Evolutionary conservation across 1,140 invertebrate species (phyloP).

Genomic region (Drosophila ogumai): DNA sequence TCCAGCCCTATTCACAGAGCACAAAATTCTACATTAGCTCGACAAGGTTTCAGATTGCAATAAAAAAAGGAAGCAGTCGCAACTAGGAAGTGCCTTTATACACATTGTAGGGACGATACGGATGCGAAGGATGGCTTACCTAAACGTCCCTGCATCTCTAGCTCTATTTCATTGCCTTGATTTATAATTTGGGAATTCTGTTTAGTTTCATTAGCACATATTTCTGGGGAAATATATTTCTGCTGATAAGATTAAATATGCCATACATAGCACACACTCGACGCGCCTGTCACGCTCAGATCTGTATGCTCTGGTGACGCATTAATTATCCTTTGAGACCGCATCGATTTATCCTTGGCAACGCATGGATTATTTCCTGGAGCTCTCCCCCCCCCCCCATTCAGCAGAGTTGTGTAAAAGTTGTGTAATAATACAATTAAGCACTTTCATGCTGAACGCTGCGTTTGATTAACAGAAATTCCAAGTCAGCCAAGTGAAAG

Average conservation of each 20-base stretch:
- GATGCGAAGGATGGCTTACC: neutral
- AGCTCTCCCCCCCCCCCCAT: neutral
- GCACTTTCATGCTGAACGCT: constrained; percentile 73
- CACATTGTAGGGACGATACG: neutral
- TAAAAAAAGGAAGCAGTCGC: constrained; percentile 27
- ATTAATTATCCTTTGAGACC: constrained; percentile 79
- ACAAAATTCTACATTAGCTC: constrained; percentile 68
- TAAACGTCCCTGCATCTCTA: neutral
- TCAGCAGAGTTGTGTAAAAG: constrained; percentile 39
- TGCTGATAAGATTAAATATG: constrained; percentile 1
- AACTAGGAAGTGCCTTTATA: constrained; percentile 21
- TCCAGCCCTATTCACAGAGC: constrained; percentile 18
- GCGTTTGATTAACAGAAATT: constrained; percentile 76
- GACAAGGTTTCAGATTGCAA: constrained; percentile 72
- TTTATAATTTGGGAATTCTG: constrained; percentile 14
- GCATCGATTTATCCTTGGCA: constrained; percentile 69
- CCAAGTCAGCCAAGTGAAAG: constrained; percentile 56
- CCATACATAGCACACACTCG: neutral
- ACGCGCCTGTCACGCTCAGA: constrained; percentile 58
- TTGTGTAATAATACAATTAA: constrained; percentile 81
- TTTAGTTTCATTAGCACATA: neutral
- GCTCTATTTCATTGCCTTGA: neutral
- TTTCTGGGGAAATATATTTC: neutral
- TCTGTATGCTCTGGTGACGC: constrained; percentile 43
- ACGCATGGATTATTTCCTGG: constrained; percentile 62